Percentiles rank a stretch among this genome's conserved stretches.
These are phyloP conservation scores for Falco biarmicus DNA, from an alignment of 2,797 vertebrate species.

Conservation along the genomic window DNA sequence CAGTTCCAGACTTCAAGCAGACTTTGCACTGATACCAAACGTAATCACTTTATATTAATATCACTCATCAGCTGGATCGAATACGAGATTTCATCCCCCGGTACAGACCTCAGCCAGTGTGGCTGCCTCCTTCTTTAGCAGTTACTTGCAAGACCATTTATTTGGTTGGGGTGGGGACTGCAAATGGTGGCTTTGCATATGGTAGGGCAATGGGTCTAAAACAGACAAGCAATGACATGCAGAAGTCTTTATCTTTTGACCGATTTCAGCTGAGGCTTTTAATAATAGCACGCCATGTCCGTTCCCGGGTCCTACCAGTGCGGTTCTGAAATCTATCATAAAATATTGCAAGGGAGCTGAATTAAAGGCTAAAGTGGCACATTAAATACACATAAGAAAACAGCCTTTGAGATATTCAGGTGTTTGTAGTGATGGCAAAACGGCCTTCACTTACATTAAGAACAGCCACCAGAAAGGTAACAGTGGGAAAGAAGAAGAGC, in stretches of 20 bases:
- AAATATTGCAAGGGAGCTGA: not conserved
- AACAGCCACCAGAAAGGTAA: not conserved
- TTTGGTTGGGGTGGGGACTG: not conserved
- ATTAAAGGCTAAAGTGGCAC: not conserved
- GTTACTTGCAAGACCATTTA: not conserved
- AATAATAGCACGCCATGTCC: not conserved
- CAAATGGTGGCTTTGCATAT: not conserved
- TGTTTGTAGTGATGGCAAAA: not conserved
- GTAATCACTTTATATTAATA: not conserved
- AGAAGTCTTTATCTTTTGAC: accelerated
- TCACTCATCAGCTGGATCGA: not conserved
- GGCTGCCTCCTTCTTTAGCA: not conserved
- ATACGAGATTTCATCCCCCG: not conserved
- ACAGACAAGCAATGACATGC: not conserved
- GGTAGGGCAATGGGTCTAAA: not conserved
- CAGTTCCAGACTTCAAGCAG: not conserved
- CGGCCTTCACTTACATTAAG: not conserved
- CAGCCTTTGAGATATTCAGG: not conserved
- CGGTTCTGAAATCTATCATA: not conserved
- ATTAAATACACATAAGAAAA: not conserved
- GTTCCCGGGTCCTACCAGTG: not conserved
- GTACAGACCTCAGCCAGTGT: not conserved
- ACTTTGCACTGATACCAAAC: not conserved
- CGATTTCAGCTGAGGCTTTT: not conserved
- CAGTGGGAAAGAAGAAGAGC: not conserved